Evolutionary conservation across 2,113 vertebrate species (phyloP).

Genomic region (Laticauda colubrina): DNA sequence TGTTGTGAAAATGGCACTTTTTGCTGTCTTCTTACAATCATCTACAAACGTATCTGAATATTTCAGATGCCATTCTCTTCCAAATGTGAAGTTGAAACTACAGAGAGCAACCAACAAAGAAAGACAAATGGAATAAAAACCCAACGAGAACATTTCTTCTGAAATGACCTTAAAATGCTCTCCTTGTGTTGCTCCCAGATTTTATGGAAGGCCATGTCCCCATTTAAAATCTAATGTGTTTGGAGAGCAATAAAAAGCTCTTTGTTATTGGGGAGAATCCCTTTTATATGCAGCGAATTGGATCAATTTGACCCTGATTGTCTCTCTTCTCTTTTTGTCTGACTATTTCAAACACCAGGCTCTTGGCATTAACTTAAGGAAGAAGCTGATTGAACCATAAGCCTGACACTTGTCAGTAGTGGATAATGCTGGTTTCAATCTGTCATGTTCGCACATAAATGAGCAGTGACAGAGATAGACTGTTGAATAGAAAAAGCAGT

Average conservation of each 20-base stretch:
- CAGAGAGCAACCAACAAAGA: neutral
- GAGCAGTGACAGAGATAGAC: slow-evolving; percentile 67
- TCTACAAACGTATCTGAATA: slow-evolving; percentile 22
- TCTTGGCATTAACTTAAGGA: slow-evolving; percentile 66
- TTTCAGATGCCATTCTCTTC: slow-evolving; percentile 51
- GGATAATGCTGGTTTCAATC: slow-evolving; percentile 68
- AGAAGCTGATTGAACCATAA: slow-evolving; percentile 67
- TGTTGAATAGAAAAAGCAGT: slow-evolving; percentile 64
- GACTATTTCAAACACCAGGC: slow-evolving; percentile 63
- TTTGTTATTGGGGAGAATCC: slow-evolving; percentile 65
- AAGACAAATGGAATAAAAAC: slow-evolving; percentile 12
- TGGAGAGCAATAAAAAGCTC: slow-evolving; percentile 55
- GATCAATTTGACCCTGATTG: slow-evolving; percentile 70
- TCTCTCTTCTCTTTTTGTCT: slow-evolving; percentile 64
- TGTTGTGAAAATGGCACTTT: slow-evolving; percentile 34
- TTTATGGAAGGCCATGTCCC: slow-evolving; percentile 61
- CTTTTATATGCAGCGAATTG: slow-evolving; percentile 63
- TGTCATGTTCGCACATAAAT: slow-evolving; percentile 71
- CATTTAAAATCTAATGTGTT: slow-evolving; percentile 67
- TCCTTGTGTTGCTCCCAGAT: slow-evolving; percentile 62
- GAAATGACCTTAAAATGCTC: slow-evolving; percentile 53
- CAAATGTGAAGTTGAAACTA: slow-evolving; percentile 37
- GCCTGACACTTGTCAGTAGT: slow-evolving; percentile 70
- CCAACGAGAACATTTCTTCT: slow-evolving; percentile 58
- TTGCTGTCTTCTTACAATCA: slow-evolving; percentile 49